Conservation (phyloP, 1,140 invertebrate genomes). For the Pseudomyrmex flavicornis region DNA sequence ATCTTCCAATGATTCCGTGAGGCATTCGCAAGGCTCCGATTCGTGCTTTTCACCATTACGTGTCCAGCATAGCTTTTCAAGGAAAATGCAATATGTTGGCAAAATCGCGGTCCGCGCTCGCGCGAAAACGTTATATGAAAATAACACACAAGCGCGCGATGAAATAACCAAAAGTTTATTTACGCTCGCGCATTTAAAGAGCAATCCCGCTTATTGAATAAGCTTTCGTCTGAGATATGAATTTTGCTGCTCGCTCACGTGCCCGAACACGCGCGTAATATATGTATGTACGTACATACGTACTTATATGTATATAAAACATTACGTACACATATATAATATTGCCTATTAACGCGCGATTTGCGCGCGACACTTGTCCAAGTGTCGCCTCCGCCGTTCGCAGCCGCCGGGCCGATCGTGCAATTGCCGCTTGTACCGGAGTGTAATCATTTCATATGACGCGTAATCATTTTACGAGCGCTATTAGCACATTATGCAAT, state of each 20-base stretch:
- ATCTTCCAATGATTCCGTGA: slow-evolving; percentile 58
- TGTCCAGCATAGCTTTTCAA: slow-evolving; percentile 41
- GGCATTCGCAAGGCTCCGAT: slow-evolving; percentile 37
- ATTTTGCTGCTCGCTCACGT: neutral
- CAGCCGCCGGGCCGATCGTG: neutral
- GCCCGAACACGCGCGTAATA: neutral
- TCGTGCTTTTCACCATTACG: slow-evolving; percentile 49
- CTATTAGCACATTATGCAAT: slow-evolving; percentile 61
- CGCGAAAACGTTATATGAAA: neutral
- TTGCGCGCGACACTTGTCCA: neutral
- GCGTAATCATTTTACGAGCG: slow-evolving; percentile 56
- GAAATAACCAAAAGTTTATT: too few species aligned
- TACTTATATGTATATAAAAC: neutral
- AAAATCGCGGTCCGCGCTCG: slow-evolving; percentile 38
- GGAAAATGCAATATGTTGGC: slow-evolving; percentile 41
- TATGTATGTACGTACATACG: neutral
- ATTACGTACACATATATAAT: too few species aligned
- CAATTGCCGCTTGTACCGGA: slow-evolving; percentile 25
- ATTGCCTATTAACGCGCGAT: slow-evolving; percentile 30
- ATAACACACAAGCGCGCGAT: neutral
- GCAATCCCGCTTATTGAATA: neutral
- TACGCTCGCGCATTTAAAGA: neutral
- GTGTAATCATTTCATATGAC: slow-evolving; percentile 59
- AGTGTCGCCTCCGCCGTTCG: neutral
- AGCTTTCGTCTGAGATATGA: neutral